Evolutionary conservation across 2,797 vertebrate species (phyloP), one percentile per base, ranked within the genome.

Genomic region (Podarcis lilfordi): DNA sequence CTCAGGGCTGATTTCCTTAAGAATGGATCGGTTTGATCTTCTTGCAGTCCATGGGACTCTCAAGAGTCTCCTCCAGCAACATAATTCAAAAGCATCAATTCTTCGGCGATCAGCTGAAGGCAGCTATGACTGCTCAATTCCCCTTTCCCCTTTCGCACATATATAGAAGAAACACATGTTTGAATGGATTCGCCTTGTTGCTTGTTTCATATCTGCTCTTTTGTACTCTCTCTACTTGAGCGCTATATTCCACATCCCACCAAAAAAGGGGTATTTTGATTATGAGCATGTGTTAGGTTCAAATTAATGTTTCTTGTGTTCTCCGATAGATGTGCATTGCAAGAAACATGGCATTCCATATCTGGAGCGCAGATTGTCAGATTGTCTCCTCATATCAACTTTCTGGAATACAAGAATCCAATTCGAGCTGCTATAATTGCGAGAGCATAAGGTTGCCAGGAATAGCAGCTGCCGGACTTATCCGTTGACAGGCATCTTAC

Each of bases 371-470:
- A 82, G 83, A 43, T 81, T 76, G 40, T 86, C 69, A 75, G 55
- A 59, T 45, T 68, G 43, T 68, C 82, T 80, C 43, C 59, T 87
- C 27, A 13, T 75, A 75, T 66, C 82, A 85, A 45, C 80, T 89
- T 80, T 85, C 40, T 80, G 71, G 83, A 80, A 89, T 37, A 68
- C 77, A 89, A 80, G 78, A 40, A 82, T 74, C 23, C 40, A 88
- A 72, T 80, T 55, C 45, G 23, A 77, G n/a, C 25, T 80, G 29
- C 35, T 84, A 55, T 61, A 74, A 86, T 82, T 74, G 21, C 76
- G 11, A 80, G 55, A 82, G 78, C 86, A 87, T n/a, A 59, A 25
- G 40, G 55, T 81, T 66, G 71, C 86, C 79, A 82, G 71, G 79
- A 87, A 82, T 86, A 86, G 72, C 59, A 76, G 21, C 21, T 11